phyloP scores from a whole-genome alignment of 2,797 vertebrate species.

The Dipus sagitta region DNA sequence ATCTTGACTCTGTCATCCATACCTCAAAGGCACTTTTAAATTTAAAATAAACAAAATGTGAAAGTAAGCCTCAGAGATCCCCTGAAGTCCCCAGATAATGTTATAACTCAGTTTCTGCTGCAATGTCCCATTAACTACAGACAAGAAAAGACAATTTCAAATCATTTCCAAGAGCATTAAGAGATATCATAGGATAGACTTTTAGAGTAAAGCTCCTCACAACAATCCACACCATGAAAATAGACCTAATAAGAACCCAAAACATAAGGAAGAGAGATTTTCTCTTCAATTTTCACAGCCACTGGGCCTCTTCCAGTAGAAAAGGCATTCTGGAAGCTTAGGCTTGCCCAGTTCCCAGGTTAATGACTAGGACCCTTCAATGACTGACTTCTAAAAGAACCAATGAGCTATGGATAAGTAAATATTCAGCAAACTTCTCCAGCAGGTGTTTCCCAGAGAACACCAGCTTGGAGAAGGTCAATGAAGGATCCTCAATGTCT shows the following conservation, averaged over 20 bases:
- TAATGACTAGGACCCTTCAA: background rate
- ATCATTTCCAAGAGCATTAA: constrained; percentile 65
- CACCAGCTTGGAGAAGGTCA: background rate
- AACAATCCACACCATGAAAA: constrained; percentile 20
- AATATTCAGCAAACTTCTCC: constrained; percentile 6
- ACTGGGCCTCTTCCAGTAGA: background rate
- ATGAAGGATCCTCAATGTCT: background rate
- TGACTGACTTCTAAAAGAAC: constrained; percentile 7
- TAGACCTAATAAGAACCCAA: background rate
- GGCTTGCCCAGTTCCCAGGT: background rate
- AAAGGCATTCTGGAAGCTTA: constrained; percentile 17
- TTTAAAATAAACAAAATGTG: constrained; percentile 76
- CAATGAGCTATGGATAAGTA: background rate
- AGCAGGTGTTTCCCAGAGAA: background rate
- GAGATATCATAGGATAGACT: constrained; percentile 51
- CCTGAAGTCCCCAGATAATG: constrained; percentile 49
- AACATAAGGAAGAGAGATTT: constrained; percentile 8
- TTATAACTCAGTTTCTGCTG: constrained; percentile 67
- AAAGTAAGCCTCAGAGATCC: constrained; percentile 68
- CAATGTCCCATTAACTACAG: constrained; percentile 58
- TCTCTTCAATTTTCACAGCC: background rate
- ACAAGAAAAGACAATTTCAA: constrained; percentile 57
- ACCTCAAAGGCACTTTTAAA: constrained; percentile 71
- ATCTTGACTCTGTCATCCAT: constrained; percentile 42
- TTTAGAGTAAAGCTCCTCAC: constrained; percentile 27